These are phyloP conservation scores for Cerastoderma edule DNA, from an alignment of 2,888 invertebrate species.

Conservation along the genomic window DNA sequence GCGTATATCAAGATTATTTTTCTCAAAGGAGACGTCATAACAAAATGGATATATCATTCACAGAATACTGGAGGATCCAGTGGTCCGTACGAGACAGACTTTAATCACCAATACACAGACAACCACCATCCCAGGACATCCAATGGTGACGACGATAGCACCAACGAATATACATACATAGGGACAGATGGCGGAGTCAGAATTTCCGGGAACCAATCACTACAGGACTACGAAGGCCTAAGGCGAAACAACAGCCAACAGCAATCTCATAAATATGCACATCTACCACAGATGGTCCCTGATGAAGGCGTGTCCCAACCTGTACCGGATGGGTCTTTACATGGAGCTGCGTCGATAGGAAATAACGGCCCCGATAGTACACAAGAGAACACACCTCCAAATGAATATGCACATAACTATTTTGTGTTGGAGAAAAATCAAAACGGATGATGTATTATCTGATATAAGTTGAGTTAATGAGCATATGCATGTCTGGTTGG, in stretches of 20 bases:
- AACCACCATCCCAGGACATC: not conserved
- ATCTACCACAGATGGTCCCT: conserved; percentile 8
- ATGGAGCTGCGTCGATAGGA: too few species aligned
- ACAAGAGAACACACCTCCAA: too few species aligned
- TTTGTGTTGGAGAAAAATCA: conserved; percentile 15
- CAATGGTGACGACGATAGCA: not conserved
- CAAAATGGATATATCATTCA: too few species aligned
- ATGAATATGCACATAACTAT: conserved; percentile 26
- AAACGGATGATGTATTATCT: too few species aligned
- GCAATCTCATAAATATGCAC: conserved; percentile 20
- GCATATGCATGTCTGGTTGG: too few species aligned
- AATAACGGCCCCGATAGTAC: too few species aligned
- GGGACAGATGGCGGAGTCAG: conserved; percentile 1
- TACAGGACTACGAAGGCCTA: conserved; percentile 6
- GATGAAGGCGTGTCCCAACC: too few species aligned
- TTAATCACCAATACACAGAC: not conserved
- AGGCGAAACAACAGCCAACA: conserved; percentile 16
- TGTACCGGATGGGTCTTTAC: too few species aligned
- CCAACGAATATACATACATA: conserved; percentile 11
- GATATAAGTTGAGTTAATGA: too few species aligned
- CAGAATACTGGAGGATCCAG: too few species aligned
- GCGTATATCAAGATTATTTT: too few species aligned
- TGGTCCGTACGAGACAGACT: not conserved
- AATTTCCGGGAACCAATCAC: not conserved
- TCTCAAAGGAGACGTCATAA: too few species aligned